Evolutionary conservation across 2,797 vertebrate species (phyloP).

Genomic region (Monodelphis domestica): DNA sequence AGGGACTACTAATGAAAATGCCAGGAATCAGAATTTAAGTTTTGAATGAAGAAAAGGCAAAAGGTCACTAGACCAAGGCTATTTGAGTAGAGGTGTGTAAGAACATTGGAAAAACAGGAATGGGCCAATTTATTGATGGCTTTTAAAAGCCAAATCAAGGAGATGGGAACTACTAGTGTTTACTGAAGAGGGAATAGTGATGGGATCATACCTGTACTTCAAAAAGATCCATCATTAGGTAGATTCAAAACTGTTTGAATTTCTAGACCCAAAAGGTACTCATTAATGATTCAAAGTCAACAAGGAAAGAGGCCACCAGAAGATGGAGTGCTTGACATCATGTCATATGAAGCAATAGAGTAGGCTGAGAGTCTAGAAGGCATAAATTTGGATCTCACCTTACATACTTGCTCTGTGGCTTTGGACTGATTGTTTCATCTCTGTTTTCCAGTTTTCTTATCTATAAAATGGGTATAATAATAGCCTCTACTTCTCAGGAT

Average conservation of each 20-base stretch:
- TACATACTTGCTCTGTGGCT: not conserved
- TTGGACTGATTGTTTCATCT: not conserved
- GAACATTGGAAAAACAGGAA: not conserved
- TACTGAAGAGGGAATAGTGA: too few relatives aligned
- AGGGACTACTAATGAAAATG: not conserved
- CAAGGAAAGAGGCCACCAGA: too few relatives aligned
- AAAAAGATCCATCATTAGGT: too few relatives aligned
- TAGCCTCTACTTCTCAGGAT: not conserved
- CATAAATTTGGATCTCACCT: too few relatives aligned
- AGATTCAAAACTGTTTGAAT: too few relatives aligned
- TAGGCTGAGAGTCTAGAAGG: not conserved
- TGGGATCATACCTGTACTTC: too few relatives aligned
- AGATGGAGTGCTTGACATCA: too few relatives aligned
- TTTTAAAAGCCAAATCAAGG: too few relatives aligned
- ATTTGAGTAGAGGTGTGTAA: accelerated
- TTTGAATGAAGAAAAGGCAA: not conserved
- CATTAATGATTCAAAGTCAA: too few relatives aligned
- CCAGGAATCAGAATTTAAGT: not conserved
- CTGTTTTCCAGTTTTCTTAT: not conserved
- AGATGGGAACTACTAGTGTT: too few relatives aligned
- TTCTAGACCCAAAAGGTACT: too few relatives aligned
- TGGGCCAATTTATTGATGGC: not conserved
- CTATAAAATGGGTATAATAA: not conserved
- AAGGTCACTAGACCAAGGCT: not conserved
- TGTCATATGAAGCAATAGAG: too few relatives aligned